Evolutionary conservation across 2,888 invertebrate species (phyloP).

Genomic region (Diplolepis rosae): DNA sequence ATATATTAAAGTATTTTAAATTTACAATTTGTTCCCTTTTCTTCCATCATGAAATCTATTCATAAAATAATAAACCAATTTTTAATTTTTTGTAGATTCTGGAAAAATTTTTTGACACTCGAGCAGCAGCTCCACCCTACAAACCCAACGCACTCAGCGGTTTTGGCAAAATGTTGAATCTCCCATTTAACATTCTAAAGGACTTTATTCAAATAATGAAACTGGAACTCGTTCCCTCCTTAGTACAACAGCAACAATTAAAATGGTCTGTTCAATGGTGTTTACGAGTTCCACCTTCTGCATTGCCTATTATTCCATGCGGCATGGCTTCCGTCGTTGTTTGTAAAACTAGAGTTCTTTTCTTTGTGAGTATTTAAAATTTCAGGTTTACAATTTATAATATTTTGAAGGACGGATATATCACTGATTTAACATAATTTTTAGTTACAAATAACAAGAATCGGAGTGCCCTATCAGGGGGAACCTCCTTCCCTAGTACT

Average conservation of each 20-base stretch:
- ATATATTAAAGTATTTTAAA: too few relatives aligned
- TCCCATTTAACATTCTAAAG: conserved; percentile 89
- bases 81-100: conserved; percentile 79
- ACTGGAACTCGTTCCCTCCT: conserved; percentile 78
- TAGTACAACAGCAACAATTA: conserved; percentile 78
- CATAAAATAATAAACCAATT: too few relatives aligned
- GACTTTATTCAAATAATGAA: conserved; percentile 93
- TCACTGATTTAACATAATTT: conserved; percentile 55
- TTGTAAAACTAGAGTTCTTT: conserved; percentile 90
- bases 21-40: too few relatives aligned
- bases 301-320: conserved; percentile 79
- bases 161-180: conserved; percentile 89
- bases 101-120: conserved; percentile 93
- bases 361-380: conserved; percentile 83
- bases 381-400: not conserved
- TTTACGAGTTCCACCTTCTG: conserved; percentile 92
- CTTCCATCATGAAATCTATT: not conserved
- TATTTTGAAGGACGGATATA: not conserved
- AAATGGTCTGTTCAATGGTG: conserved; percentile 96
- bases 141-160: conserved; percentile 91
- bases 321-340: conserved; percentile 84
- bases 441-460: conserved; percentile 85
- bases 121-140: conserved; percentile 92
- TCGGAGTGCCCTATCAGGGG: conserved; percentile 78
- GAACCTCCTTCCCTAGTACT: conserved; percentile 86